These are phyloP conservation scores for Nanorana parkeri DNA, from an alignment of 2,113 vertebrate species.

Conservation along the genomic window DNA sequence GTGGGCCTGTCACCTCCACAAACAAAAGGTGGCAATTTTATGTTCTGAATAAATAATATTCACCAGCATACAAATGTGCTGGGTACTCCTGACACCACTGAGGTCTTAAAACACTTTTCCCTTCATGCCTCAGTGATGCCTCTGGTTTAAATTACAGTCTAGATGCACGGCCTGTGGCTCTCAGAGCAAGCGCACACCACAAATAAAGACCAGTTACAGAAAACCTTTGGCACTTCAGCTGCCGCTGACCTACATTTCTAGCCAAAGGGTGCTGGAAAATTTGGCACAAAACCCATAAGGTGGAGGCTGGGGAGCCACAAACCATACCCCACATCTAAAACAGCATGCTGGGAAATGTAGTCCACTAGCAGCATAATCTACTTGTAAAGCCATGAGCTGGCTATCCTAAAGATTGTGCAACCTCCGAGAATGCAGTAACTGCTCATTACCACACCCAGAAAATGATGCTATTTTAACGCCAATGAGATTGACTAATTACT, in stretches of 20 bases:
- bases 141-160: background rate
- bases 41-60: background rate
- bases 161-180: background rate
- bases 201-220: too few species aligned
- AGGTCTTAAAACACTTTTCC: too few species aligned
- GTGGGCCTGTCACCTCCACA: background rate
- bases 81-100: too few species aligned
- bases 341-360: constrained; percentile 13
- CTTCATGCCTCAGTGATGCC: background rate
- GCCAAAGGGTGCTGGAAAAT: too few species aligned
- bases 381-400: background rate
- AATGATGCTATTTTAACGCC: constrained; percentile 11
- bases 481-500: background rate
- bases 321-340: background rate
- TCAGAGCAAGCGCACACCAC: too few species aligned
- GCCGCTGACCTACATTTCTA: background rate
- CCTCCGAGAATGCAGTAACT: background rate
- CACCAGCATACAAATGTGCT: too few species aligned
- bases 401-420: background rate
- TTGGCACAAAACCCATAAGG: too few species aligned
- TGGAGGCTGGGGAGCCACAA: too few species aligned
- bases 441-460: background rate
- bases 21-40: background rate
- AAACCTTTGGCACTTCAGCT: constrained; percentile 8
- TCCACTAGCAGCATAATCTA: background rate